Evolutionary conservation across 2,113 vertebrate species (phyloP).

Genomic region (Eptatretus burgeri): DNA sequence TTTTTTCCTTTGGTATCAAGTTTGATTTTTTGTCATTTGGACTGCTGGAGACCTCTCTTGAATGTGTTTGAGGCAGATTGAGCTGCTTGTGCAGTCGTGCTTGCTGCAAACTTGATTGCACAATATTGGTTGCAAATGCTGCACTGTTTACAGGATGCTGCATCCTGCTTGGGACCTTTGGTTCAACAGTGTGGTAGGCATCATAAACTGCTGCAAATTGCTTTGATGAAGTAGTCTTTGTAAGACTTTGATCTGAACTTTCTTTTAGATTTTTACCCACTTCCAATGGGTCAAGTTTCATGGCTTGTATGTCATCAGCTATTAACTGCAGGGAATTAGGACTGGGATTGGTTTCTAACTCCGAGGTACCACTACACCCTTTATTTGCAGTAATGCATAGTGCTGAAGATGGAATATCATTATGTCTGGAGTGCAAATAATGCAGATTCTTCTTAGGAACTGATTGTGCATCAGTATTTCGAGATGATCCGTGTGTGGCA

Average conservation of each 20-base stretch:
- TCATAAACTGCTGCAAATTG: conserved; percentile 59
- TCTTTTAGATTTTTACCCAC: conserved; percentile 97
- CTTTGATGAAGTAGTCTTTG: conserved; percentile 84
- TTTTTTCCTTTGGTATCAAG: not conserved
- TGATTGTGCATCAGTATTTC: conserved; percentile 20
- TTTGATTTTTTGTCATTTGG: not conserved
- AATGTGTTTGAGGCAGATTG: not conserved
- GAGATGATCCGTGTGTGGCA: conserved; percentile 67
- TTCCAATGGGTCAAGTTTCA: conserved; percentile 90
- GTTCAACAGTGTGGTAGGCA: conserved; percentile 82
- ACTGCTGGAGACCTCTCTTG: not conserved
- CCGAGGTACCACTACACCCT: not conserved
- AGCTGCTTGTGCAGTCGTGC: not conserved
- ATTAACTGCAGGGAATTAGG: conserved; percentile 79
- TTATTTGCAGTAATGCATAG: not conserved
- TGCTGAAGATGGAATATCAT: not conserved
- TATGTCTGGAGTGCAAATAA: not conserved
- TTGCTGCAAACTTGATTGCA: not conserved
- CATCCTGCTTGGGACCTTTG: conserved; percentile 40
- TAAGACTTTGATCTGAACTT: conserved; percentile 92
- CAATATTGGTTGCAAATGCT: not conserved
- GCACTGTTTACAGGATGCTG: not conserved
- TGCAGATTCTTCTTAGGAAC: conserved; percentile 28
- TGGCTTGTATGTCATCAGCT: conserved; percentile 84
- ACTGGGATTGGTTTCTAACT: conserved; percentile 18